Evolutionary conservation across 1,140 invertebrate species (phyloP), one percentile per base, ranked within the genome.

Genomic region (Zaprionus ghesquierei): DNA sequence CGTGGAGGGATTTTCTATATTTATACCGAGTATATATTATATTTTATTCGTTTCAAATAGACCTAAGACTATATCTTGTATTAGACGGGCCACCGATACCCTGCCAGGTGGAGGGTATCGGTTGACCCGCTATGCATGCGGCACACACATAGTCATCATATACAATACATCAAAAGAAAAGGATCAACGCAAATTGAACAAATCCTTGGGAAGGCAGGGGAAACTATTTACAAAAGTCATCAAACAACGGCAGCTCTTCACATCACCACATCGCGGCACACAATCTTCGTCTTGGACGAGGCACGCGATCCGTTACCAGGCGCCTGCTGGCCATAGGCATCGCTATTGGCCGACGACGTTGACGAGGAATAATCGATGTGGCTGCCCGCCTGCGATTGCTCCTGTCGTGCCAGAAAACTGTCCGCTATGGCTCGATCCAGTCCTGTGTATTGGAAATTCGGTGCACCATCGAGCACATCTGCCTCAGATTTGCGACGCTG

Each of bases 401-500:
- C 90, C 55, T 91, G 90, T 1, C 89, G 85, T 12, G 84, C 89
- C 65, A 91, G 58, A 12, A 91, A 91, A 58, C 80, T 91, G 51
- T 91, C 90, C 1, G 90, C 90, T 60, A 91, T 91, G 53, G 82
- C 85, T 15, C 90, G 79, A 69, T 91, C 90, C 35, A 91, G 23
- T 1, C 90, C 90, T 0, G 79, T 89, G 18, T 91, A 91, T 33
- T 87, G 85, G 38, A 91, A 91, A 15, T 90, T 90, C 6, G 71
- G 71, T 6, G 75, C 77, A 54, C 90, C 89, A 27, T 91, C 89
- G 3, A 91, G 51, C 2, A 89, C 79, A 72, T 91, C 90, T 0
- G 90, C 79, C 25, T 91, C 90, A 38, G 90, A 91, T 27, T 90
- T 91, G 51, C 90, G 87, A 6, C 90, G 84, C 50, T 91, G 90